Evolutionary conservation across 2,797 vertebrate genomes (phyloP), one percentile per base, ranked within the genome.

Genomic region (Pangasius larnaudii): DNA sequence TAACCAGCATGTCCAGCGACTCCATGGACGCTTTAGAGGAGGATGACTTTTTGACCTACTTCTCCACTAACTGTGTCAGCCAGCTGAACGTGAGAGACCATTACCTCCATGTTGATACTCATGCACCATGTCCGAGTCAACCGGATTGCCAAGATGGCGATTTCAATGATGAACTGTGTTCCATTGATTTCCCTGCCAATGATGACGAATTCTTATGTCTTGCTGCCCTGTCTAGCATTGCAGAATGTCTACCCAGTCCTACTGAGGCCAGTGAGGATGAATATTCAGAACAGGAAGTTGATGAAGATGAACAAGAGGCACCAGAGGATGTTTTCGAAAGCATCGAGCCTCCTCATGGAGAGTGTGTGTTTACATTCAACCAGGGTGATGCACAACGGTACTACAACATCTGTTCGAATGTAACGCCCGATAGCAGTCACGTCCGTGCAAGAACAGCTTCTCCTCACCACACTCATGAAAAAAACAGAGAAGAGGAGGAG

Each of bases 1-100:
- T 96, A 89, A 94, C 92, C 67, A 99, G 98, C 42, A 96, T 96
- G 74, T 99, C 98, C 19, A 98, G 97, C 0, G 98, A 99, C 92
- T 99, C 98, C 22, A 91, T 98, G 65, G 97, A 98, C 0, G 97
- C 97, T 2, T 91, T 99, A 89, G 97, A 99, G 91, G 98, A 98
- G 87, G 98, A 99, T 0, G 97, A 97, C 90, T 87, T 97, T 16
- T 93, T 97, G 0, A 91, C 96, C 0, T 97, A 97, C 79, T 97
- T 97, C 69, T 95, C 92, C 63, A 94, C 96, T 65, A 96, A 95
- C 84, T 30, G 91, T 24, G 93, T 95, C 0, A 91, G 65, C 83
- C 90, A 1, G 85, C 92, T 53, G 83, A 85, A 85, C 78, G 89
- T 88, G 89, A 89, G 87, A 92, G 88, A 90, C 89, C 49, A 94